Evolutionary conservation across 2,113 vertebrate genomes (phyloP), one percentile per base, ranked within the genome.

Genomic region (Scatophagus argus): DNA sequence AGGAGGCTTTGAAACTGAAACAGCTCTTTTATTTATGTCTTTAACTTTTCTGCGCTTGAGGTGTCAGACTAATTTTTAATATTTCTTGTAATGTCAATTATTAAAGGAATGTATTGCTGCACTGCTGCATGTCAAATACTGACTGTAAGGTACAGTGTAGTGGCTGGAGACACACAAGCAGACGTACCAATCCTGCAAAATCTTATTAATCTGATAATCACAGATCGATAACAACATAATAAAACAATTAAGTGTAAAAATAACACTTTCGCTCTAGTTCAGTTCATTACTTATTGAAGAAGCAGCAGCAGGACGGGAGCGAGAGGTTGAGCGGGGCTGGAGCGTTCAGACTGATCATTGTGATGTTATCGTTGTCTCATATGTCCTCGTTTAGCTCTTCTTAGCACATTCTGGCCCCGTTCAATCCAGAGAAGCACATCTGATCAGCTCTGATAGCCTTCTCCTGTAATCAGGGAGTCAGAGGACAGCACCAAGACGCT

Each of bases 261-360:
- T n/a, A n/a, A n/a, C n/a, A n/a, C n/a, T n/a, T n/a, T n/a, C n/a
- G n/a, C n/a, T n/a, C n/a, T n/a, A n/a, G n/a, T n/a, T n/a, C n/a
- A n/a, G n/a, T n/a, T n/a, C n/a, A n/a, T n/a, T n/a, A n/a, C n/a
- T n/a, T n/a, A n/a, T n/a, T n/a, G n/a, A n/a, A n/a, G n/a, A n/a
- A n/a, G 46, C 25, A n/a, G 31, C 9, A 58, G 55, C 12, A n/a
- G 31, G 9, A 17, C n/a, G 23, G 54, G 16, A 19, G 29, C 2
- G 29, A 21, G 21, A 5, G 55, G 55, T 36, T 58, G 13, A 21
- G n/a, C n/a, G 5, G 36, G 10, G 55, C 31, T 8, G n/a, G 29
- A 54, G 32, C 64, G 10, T 31, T 51, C 38, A 41, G 55, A 44
- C 46, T 60, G 27, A 69, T n/a, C n/a, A n/a, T n/a, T n/a, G n/a